Evolutionary conservation across 92 coral and sea anemone genomes (phyloP).

Genomic region (Palythoa heliodiscus): DNA sequence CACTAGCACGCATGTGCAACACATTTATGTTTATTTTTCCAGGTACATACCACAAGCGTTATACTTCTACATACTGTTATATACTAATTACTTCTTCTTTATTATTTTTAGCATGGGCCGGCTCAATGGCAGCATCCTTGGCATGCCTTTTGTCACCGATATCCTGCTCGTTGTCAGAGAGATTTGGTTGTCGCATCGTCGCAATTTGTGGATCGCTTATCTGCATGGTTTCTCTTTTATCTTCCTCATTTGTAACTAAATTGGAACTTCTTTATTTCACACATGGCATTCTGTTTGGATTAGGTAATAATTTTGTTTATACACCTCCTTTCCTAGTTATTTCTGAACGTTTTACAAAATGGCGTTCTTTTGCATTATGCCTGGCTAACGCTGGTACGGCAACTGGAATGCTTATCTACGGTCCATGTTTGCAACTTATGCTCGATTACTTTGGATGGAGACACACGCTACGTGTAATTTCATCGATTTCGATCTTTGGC

Average conservation of each 20-base stretch:
- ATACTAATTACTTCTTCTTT: not conserved
- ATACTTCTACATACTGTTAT: too few species aligned
- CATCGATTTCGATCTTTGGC: not conserved
- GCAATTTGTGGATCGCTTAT: constrained; percentile 37
- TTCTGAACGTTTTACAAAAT: not conserved
- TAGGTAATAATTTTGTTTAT: not conserved
- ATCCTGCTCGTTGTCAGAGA: constrained; percentile 22
- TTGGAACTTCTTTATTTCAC: constrained; percentile 38
- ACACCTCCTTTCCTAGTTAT: not conserved
- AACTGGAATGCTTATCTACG: not conserved
- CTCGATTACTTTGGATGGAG: not conserved
- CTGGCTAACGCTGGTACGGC: not conserved
- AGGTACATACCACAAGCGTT: too few species aligned
- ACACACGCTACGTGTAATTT: not conserved
- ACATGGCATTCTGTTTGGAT: not conserved
- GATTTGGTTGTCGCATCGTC: constrained; percentile 42
- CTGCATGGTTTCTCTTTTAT: constrained; percentile 26
- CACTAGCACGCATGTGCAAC: too few species aligned
- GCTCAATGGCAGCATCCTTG: constrained; percentile 7
- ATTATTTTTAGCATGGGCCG: constrained; percentile 37
- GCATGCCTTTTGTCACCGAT: constrained; percentile 20
- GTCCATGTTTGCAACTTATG: constrained; percentile 1
- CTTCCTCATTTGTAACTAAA: constrained; percentile 38
- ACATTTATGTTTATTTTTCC: too few species aligned
- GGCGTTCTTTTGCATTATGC: constrained; percentile 18